Conservation (phyloP, 2,797 vertebrate genomes). For the Diplodus puntazzo region DNA sequence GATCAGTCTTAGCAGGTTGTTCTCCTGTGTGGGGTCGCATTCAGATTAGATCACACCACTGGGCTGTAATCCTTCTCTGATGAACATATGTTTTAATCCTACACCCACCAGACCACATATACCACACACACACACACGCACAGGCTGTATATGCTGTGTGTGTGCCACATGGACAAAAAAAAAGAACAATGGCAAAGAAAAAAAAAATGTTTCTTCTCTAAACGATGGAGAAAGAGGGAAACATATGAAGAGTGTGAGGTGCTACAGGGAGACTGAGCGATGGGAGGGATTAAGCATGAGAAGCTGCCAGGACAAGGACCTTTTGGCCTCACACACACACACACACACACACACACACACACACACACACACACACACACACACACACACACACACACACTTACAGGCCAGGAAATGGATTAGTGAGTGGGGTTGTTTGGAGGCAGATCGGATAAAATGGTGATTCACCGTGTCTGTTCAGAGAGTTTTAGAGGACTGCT, state of each 20-base stretch:
- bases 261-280: constrained; percentile 20
- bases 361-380: background rate
- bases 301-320: constrained; percentile 56
- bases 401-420: constrained; percentile 54
- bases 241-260: constrained; percentile 19
- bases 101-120: background rate
- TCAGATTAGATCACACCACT: constrained; percentile 67
- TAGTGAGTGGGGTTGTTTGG: constrained; percentile 61
- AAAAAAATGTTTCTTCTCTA: background rate
- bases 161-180: background rate
- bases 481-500: constrained; percentile 39
- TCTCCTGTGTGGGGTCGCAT: constrained; percentile 29
- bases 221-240: background rate
- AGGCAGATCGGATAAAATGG: constrained; percentile 56
- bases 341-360: too few relatives aligned
- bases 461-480: constrained; percentile 56
- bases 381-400: background rate
- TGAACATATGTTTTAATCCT: constrained; percentile 75
- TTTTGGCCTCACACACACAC: constrained; percentile 42
- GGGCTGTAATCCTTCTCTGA: constrained; percentile 68
- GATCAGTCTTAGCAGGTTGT: constrained; percentile 57
- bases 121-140: background rate
- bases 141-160: background rate
- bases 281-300: constrained; percentile 55
- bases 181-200: background rate